A percentile compares a stretch with the other conserved stretches of the same genome.
These are phyloP conservation scores for Lepidotrigona ventralis DNA, from an alignment of 1,140 invertebrate species.

Conservation along the genomic window DNA sequence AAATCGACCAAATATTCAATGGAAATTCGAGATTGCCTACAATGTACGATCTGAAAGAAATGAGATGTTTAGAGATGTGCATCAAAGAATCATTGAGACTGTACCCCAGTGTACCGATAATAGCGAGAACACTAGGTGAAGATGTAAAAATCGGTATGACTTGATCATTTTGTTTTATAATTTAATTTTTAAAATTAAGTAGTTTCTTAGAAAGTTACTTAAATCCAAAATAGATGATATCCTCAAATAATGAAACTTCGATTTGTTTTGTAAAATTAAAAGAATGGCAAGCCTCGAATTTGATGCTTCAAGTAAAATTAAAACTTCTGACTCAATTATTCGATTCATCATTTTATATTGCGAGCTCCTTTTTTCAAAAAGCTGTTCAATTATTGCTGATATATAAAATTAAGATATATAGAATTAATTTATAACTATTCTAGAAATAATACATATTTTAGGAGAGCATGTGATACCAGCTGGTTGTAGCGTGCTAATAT, in stretches of 20 bases:
- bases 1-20: constrained; percentile 83
- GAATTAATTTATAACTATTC: neutral
- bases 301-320: neutral
- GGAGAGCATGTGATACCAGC: constrained; percentile 72
- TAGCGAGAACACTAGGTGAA: constrained; percentile 82
- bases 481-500: constrained; percentile 77
- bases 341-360: no score
- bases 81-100: constrained; percentile 85
- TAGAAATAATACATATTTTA: constrained; percentile 24
- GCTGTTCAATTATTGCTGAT: neutral
- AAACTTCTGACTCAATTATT: no score
- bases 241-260: neutral
- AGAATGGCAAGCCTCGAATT: neutral
- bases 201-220: neutral
- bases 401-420: no score
- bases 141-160: constrained; percentile 79
- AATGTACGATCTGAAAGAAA: constrained; percentile 82
- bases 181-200: neutral
- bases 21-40: constrained; percentile 76
- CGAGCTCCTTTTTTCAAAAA: neutral
- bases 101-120: constrained; percentile 85
- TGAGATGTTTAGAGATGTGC: constrained; percentile 85
- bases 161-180: neutral
- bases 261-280: neutral
- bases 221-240: neutral